A percentile compares a stretch with the other conserved stretches of the same genome.
Evolutionary conservation across 2,888 invertebrate species (phyloP).

Genomic region (Phalera bucephala): DNA sequence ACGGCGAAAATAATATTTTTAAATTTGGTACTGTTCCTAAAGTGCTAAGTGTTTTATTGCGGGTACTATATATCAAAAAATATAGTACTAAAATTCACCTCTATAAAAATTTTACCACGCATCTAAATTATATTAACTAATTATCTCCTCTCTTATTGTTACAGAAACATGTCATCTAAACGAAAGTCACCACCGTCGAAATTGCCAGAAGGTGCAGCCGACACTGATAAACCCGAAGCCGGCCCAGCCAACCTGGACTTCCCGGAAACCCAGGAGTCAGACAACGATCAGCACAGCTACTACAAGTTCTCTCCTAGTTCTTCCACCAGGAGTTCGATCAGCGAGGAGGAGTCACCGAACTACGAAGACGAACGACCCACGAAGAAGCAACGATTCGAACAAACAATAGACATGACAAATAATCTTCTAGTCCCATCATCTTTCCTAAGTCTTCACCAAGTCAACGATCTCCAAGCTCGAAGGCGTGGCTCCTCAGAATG

Average conservation of each 20-base stretch:
- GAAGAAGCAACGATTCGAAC: slow-evolving; percentile 84
- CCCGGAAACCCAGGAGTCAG: slow-evolving; percentile 66
- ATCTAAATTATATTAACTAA: too few relatives aligned
- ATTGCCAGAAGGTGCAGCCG: slow-evolving; percentile 89
- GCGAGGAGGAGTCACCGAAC: slow-evolving; percentile 83
- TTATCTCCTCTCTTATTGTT: slow-evolving; percentile 78
- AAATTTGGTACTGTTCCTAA: too few relatives aligned
- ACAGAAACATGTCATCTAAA: slow-evolving; percentile 98
- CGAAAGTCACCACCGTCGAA: slow-evolving; percentile 97
- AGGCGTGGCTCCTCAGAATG: slow-evolving; percentile 86
- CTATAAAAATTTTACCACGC: too few relatives aligned
- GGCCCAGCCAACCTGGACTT: slow-evolving; percentile 79
- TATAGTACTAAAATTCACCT: too few relatives aligned
- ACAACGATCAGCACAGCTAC: slow-evolving; percentile 63
- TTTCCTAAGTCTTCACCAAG: slow-evolving; percentile 81
- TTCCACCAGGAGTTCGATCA: slow-evolving; percentile 73
- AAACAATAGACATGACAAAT: slow-evolving; percentile 84
- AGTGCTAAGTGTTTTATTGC: too few relatives aligned
- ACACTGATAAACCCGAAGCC: slow-evolving; percentile 74
- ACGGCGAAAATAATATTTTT: too few relatives aligned
- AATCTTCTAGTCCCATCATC: slow-evolving; percentile 80
- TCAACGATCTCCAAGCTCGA: slow-evolving; percentile 75
- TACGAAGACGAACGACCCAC: slow-evolving; percentile 84
- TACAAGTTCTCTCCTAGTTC: slow-evolving; percentile 78
- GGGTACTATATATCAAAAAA: too few relatives aligned